Evolutionary conservation across 2,797 vertebrate species (phyloP), one percentile per base, ranked within the genome.

Genomic region (Sarcoramphus papa): DNA sequence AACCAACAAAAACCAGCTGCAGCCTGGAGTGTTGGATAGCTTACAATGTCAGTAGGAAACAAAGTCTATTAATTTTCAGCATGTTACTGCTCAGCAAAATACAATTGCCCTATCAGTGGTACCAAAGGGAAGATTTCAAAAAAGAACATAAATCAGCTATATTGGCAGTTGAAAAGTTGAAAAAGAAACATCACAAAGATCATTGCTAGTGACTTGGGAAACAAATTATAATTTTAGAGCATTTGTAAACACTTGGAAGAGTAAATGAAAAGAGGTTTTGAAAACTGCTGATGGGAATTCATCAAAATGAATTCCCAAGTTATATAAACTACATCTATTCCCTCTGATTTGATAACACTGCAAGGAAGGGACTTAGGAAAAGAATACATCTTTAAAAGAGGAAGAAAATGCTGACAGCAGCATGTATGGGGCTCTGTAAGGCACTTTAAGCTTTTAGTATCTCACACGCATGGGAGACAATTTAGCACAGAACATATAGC

Each of bases 191-290:
- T 85, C 86, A 70, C 54, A 70, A 82, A 77, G 33, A 93, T 96
- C 50, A 54, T 94, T 90, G 48, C 56, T 86, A 88, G 51, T 92
- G 93, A 95, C 78, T 95, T 86, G 53, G 82, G 81, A 97, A 97
- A 96, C 87, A 96, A 96, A 97, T 90, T 5, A 70, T 68, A 83
- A 91, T 96, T 97, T 96, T 78, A 92, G 75, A 91, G 64, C 77
- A 85, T 91, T 97, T 96, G 53, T 76, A 91, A 95, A 87, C 63
- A 93, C 90, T 96, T 93, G 73, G 85, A 96, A 97, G 72, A 88
- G 60, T 89, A 97, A 98, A 97, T 93, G 93, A 96, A 96, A 96
- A 95, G 92, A 93, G 43, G 23, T 95, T 97, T 85, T 93, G 70
- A 94, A 97, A 95, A 94, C 50, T 96, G 90, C 90, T 97, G 89